Conservation (phyloP, 2,888 invertebrate species). For the Piscicola geometra region DNA sequence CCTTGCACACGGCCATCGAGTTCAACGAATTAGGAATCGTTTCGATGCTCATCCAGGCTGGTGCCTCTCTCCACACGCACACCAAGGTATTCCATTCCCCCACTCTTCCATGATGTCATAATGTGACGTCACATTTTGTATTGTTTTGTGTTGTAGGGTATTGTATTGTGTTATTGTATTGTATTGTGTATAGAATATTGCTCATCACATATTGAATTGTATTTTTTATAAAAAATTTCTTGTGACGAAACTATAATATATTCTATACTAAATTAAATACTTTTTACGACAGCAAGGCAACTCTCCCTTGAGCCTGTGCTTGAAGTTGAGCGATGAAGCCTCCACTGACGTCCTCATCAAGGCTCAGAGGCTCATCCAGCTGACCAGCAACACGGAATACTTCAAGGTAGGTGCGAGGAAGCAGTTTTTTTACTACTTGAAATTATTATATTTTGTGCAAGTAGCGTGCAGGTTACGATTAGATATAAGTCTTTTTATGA, state of each 20-base stretch:
- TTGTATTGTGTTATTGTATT: too few species aligned
- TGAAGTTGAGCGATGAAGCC: slow-evolving; percentile 74
- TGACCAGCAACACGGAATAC: background rate
- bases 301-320: slow-evolving; percentile 72
- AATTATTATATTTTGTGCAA: too few species aligned
- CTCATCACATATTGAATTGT: too few species aligned
- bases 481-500: background rate
- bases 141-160: too few species aligned
- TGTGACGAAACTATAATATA: too few species aligned
- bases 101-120: too few species aligned
- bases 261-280: too few species aligned
- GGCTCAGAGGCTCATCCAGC: slow-evolving; percentile 58
- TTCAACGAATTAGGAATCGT: background rate
- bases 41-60: background rate
- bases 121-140: too few species aligned
- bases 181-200: too few species aligned
- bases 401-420: background rate
- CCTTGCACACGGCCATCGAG: slow-evolving; percentile 5
- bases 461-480: too few species aligned
- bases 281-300: slow-evolving; percentile 64
- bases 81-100: background rate
- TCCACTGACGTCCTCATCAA: slow-evolving; percentile 77
- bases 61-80: background rate
- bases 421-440: background rate
- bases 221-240: too few species aligned